Evolutionary conservation across 2,797 vertebrate species (phyloP).

Genomic region (Girardinus metallicus): DNA sequence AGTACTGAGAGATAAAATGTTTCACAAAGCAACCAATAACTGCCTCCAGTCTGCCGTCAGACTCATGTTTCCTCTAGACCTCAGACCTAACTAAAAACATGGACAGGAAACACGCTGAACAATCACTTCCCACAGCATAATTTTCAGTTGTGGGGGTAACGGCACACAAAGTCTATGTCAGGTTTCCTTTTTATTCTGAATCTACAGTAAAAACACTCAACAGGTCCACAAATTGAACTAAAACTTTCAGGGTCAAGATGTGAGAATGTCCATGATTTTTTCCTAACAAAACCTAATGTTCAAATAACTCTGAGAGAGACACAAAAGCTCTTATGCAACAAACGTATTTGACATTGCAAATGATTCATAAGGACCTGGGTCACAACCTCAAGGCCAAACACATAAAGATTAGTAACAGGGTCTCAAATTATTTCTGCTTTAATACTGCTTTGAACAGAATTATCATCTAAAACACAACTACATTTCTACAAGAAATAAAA

Average conservation of each 20-base stretch:
- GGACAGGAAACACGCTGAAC: constrained; percentile 66
- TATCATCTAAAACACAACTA: neutral
- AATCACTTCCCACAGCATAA: constrained; percentile 65
- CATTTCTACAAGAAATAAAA: constrained; percentile 1
- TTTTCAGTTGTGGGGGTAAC: constrained; percentile 24
- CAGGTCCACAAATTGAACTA: constrained; percentile 1
- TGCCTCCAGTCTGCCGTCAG: constrained; percentile 6
- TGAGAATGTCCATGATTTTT: neutral
- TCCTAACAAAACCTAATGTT: neutral
- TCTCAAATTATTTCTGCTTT: constrained; percentile 37
- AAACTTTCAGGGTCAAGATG: neutral
- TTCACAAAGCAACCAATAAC: neutral
- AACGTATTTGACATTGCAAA: constrained; percentile 22
- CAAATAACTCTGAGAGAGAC: constrained; percentile 2
- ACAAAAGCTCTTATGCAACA: neutral
- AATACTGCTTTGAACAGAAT: constrained; percentile 35
- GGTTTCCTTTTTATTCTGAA: constrained; percentile 2
- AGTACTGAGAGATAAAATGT: constrained; percentile 12
- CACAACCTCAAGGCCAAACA: constrained; percentile 34
- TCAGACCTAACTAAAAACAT: constrained; percentile 38
- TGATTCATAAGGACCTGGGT: constrained; percentile 38
- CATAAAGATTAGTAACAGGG: constrained; percentile 42
- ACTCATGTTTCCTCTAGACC: constrained; percentile 35
- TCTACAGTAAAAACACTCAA: neutral
- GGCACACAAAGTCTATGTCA: neutral